Base-by-base conservation (phyloP, 2,888 invertebrate genomes). In the Phanerotoma sp. region DNA sequence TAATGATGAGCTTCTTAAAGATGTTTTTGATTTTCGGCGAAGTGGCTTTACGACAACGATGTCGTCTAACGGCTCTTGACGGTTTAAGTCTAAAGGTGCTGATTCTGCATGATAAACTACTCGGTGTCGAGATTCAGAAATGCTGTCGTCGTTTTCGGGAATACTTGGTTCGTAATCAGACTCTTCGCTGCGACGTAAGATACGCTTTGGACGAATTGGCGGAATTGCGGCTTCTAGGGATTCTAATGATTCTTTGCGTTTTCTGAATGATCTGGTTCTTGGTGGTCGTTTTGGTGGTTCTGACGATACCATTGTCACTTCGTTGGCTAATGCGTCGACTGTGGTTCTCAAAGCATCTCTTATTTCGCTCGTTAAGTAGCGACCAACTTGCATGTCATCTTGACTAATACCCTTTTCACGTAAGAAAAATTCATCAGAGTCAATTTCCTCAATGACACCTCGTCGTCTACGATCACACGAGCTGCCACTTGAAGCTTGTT, bases 391-490 rank as follows among this genome's bases (percentile, higher is more conserved):
- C 71, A 91, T 88, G 78, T 91, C 87, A 77, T 91, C 91, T 69
- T 87, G 86, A 61, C 91, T 90, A 70, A 91, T 86, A 58, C 90
- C 91, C 73, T 89, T 86, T 76, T 88, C 88, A 64, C 91, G 83
- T 58, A 92, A 80, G 74, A 91, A 91, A 80, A 92, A 93, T 79
- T 93, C 91, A 76, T 93, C 92, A 38, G 90, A 89, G 72, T 91
- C 87, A 62, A 92, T 89, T 79, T 92, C 91, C 78, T 92, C 92
- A 68, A 93, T 83, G 3, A 90, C 87, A 1, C 86, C 86, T 47
- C 82, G 82, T 47, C 84, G 79, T 20, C 80, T 75, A 25, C 79
- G 69, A 40, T 81, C 82, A 22, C 78, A 77, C 0, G 85, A 85
- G 61, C 85, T 85, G 2, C 83, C 83, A 2, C 84, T 84, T 0